phyloP scores from a whole-genome alignment of 2,888 invertebrate species.

The Cosmorhoe ocellata region DNA sequence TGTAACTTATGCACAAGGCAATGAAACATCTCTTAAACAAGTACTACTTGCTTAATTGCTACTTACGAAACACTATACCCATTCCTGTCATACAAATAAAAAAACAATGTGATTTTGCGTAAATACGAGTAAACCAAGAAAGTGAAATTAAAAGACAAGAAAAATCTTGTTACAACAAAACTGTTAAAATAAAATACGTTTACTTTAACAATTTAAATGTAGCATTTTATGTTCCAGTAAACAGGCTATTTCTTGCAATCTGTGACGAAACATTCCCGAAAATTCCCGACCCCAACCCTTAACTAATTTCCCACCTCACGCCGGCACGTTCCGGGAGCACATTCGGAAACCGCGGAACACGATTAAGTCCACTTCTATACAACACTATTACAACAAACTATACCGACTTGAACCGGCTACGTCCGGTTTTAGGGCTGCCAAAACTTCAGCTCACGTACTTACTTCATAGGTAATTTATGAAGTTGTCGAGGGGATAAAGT shows the following conservation, averaged over 20 bases:
- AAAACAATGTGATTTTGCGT: too few species aligned
- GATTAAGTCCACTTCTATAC: conserved; percentile 58
- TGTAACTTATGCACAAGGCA: too few species aligned
- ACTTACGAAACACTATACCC: too few species aligned
- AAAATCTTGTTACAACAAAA: too few species aligned
- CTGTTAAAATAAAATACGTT: too few species aligned
- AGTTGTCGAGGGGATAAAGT: conserved; percentile 18
- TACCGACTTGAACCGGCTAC: conserved; percentile 42
- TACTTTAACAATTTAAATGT: too few species aligned
- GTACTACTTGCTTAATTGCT: too few species aligned
- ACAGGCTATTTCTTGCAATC: conserved; percentile 4
- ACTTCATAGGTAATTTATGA: conserved; percentile 22
- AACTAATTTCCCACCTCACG: conserved; percentile 52
- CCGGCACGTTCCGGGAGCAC: conserved; percentile 49
- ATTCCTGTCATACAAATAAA: too few species aligned
- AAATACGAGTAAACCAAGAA: too few species aligned
- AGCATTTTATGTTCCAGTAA: not conserved
- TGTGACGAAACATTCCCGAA: conserved; percentile 28
- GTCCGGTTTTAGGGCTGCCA: conserved; percentile 41
- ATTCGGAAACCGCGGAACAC: conserved; percentile 58
- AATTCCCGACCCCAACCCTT: conserved; percentile 35
- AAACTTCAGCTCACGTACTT: conserved; percentile 38
- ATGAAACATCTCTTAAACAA: too few species aligned
- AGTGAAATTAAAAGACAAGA: too few species aligned
- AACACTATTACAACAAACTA: conserved; percentile 57